phyloP scores from a whole-genome alignment of 2,888 invertebrate species.

The Eledona agricola region DNA sequence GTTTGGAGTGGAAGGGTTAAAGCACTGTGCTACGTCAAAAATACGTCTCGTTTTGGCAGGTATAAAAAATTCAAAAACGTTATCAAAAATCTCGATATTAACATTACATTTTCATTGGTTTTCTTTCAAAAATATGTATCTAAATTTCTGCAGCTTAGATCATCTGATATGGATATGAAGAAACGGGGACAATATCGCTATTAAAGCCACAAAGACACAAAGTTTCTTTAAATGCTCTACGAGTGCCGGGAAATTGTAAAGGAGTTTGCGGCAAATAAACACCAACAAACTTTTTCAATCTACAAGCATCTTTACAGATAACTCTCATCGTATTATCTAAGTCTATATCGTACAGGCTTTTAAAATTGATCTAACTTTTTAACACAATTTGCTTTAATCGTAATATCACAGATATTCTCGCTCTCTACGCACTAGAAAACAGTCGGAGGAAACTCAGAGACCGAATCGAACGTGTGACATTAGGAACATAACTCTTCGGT shows the following conservation, averaged over 20 bases:
- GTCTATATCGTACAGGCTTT: constrained; percentile 41
- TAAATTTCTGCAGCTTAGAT: constrained; percentile 31
- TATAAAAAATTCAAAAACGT: constrained; percentile 52
- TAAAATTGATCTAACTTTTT: constrained; percentile 47
- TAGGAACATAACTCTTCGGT: constrained; percentile 21
- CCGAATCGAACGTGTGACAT: constrained; percentile 8
- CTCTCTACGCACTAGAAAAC: constrained; percentile 35
- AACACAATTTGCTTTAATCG: constrained; percentile 46
- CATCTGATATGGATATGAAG: constrained; percentile 37
- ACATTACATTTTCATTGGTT: constrained; percentile 15
- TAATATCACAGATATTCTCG: constrained; percentile 50
- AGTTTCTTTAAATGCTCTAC: constrained; percentile 47
- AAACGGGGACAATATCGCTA: constrained; percentile 48
- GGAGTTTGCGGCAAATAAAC: constrained; percentile 20
- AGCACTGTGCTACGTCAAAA: constrained; percentile 41
- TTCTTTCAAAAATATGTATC: constrained; percentile 39
- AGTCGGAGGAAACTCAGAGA: constrained; percentile 1
- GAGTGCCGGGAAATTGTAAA: constrained; percentile 35
- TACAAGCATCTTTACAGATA: constrained; percentile 31
- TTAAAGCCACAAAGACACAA: constrained; percentile 55
- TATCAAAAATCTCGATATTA: constrained; percentile 41
- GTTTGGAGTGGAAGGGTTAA: constrained; percentile 22
- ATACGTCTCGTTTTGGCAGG: constrained; percentile 45
- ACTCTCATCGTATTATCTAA: constrained; percentile 31
- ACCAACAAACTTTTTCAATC: constrained; percentile 33